Base-by-base conservation (phyloP, 2,888 invertebrate genomes). In the Scrobipalpa costella region DNA sequence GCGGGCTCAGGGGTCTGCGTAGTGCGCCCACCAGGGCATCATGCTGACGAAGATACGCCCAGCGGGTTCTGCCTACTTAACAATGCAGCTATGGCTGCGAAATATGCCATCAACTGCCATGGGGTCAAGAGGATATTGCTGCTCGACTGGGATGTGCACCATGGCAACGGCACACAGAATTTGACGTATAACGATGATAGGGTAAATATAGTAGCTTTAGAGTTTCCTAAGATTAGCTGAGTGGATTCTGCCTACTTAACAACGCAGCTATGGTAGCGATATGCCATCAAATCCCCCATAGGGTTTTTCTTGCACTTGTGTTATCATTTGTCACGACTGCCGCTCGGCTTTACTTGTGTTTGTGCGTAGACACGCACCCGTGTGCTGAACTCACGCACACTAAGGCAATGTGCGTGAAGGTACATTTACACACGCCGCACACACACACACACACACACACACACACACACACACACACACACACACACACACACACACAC, bases 141-240 rank as follows among this genome's bases (percentile, higher is more conserved):
- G 62, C 83, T 99, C 0, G 99, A 99, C 89, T 99, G 98, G 97
- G 99, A 99, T 84, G 95, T 99, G 2, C 98, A 99, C 78, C 98
- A 99, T 80, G 98, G 98, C 11, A 98, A 99, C 81, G 98, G 98
- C 0, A 97, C 96, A 8, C 97, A 97, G 84, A 92, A 94, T 57
- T 94, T 96, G 67, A 97, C 98, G 61, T 95, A 96, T 73, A 84
- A 93, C 65, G 90, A 94, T 3, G 93, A 95, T 21, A 73, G 75
- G 74, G 89, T 90, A 5, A 66, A n/a, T n/a, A n/a, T n/a, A n/a
- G 50, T 19, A 50, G 47, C n/a, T 7, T 1, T 15, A n/a, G 2
- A 47, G 7, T n/a, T 47, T 2, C 3, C 79, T 82, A 89, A 13
- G 94, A 94, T 69, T 78, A 92, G 19, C 95, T 97, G 2, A 95